These are phyloP conservation scores for Lingula anatina DNA, from an alignment of 2,888 invertebrate genomes.

Conservation along the genomic window DNA sequence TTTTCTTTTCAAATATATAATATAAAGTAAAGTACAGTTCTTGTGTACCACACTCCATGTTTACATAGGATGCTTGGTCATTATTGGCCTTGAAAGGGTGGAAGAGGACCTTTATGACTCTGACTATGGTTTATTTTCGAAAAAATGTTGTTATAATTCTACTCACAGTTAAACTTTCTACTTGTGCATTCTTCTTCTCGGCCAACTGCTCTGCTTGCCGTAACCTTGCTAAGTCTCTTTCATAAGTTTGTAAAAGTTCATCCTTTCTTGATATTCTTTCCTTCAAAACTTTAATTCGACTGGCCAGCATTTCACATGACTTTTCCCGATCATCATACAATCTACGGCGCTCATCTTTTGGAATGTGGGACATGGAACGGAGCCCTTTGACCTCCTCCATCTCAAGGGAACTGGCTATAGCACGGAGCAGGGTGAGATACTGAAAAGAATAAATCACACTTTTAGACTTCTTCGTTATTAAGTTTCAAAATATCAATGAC, in stretches of 20 bases:
- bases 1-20: too few relatives aligned
- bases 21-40: too few relatives aligned
- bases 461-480: too few relatives aligned
- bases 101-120: too few relatives aligned
- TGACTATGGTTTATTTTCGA: too few relatives aligned
- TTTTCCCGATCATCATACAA: constrained; percentile 36
- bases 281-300: constrained; percentile 32
- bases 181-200: constrained; percentile 32
- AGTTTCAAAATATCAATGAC: too few relatives aligned
- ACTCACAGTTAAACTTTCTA: constrained; percentile 39
- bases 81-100: too few relatives aligned
- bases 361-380: constrained; percentile 45
- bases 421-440: constrained; percentile 40
- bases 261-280: constrained; percentile 46
- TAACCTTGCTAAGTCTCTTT: constrained; percentile 47
- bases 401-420: constrained; percentile 36
- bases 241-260: constrained; percentile 48
- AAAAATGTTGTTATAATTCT: too few relatives aligned
- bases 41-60: too few relatives aligned
- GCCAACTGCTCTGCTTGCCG: constrained; percentile 48
- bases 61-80: too few relatives aligned
- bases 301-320: constrained; percentile 31
- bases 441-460: constrained; percentile 18
- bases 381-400: constrained; percentile 40
- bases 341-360: constrained; percentile 39